Conservation (phyloP, 2,797 vertebrate species). For the Cetoscarus ocellatus region DNA sequence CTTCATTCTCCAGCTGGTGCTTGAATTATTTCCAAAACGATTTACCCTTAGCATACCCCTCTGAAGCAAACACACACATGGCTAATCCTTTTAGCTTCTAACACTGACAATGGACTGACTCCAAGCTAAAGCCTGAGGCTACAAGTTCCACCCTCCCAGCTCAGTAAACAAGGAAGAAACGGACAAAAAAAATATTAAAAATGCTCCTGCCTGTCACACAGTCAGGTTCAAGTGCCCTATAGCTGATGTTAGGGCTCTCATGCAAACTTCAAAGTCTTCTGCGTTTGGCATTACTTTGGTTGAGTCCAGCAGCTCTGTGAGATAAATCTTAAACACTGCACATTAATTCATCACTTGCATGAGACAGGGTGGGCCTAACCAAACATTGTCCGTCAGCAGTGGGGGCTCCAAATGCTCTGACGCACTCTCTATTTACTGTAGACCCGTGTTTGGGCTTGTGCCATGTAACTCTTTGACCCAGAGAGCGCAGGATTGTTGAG, state of each 20-base stretch:
- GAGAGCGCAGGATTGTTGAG: slow-evolving; percentile 76
- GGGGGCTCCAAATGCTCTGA: slow-evolving; percentile 64
- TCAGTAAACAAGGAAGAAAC: slow-evolving; percentile 83
- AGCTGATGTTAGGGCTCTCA: slow-evolving; percentile 89
- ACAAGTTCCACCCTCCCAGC: slow-evolving; percentile 55
- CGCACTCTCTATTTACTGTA: slow-evolving; percentile 71
- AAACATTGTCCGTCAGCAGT: slow-evolving; percentile 76
- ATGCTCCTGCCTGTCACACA: slow-evolving; percentile 89
- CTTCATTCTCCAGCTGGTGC: slow-evolving; percentile 50
- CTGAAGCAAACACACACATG: slow-evolving; percentile 17
- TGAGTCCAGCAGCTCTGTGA: slow-evolving; percentile 86
- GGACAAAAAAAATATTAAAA: slow-evolving; percentile 83
- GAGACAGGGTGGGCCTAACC: slow-evolving; percentile 81
- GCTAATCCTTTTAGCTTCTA: slow-evolving; percentile 71
- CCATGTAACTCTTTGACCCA: slow-evolving; percentile 80
- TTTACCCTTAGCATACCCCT: slow-evolving; percentile 29
- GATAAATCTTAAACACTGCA: slow-evolving; percentile 92
- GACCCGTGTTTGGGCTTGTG: slow-evolving; percentile 80
- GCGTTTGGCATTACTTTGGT: slow-evolving; percentile 84
- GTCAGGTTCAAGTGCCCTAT: slow-evolving; percentile 86
- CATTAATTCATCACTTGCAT: slow-evolving; percentile 95
- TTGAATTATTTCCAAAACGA: slow-evolving; percentile 48
- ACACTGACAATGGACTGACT: slow-evolving; percentile 62
- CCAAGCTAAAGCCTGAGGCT: slow-evolving; percentile 53
- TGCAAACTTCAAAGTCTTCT: slow-evolving; percentile 89